These are phyloP conservation scores for Uropetala carovei DNA, from an alignment of 2,888 invertebrate species.

Conservation along the genomic window DNA sequence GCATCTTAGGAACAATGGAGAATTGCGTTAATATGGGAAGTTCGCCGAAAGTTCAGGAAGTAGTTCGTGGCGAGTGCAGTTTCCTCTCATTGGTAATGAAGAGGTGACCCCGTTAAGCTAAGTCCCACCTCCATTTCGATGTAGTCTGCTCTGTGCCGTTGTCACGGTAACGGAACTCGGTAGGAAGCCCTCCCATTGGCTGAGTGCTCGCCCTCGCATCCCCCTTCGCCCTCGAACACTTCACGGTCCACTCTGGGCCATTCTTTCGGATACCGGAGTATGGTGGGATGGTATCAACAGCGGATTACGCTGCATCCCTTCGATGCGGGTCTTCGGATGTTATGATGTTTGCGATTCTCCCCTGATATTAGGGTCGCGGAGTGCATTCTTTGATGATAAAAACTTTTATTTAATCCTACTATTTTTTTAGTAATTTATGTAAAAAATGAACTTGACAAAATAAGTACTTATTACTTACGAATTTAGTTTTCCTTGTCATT, in stretches of 20 bases:
- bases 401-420: too few species aligned
- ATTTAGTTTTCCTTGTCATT: too few species aligned
- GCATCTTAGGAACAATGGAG: not conserved
- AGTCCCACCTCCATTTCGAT: not conserved
- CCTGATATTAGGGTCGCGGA: too few species aligned
- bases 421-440: too few species aligned
- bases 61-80: not conserved
- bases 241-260: not conserved
- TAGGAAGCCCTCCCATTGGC: not conserved
- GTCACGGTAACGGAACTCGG: not conserved
- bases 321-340: not conserved
- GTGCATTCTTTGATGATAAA: too few species aligned
- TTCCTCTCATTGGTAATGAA: not conserved
- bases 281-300: not conserved
- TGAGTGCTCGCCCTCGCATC: not conserved
- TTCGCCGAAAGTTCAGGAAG: not conserved
- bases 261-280: not conserved
- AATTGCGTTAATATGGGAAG: constrained; percentile 4
- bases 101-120: not conserved
- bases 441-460: too few species aligned
- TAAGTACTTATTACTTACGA: too few species aligned
- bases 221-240: not conserved
- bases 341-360: too few species aligned
- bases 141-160: not conserved
- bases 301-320: not conserved